phyloP scores from a whole-genome alignment of 2,113 vertebrate species.

The Microtus richardsoni region DNA sequence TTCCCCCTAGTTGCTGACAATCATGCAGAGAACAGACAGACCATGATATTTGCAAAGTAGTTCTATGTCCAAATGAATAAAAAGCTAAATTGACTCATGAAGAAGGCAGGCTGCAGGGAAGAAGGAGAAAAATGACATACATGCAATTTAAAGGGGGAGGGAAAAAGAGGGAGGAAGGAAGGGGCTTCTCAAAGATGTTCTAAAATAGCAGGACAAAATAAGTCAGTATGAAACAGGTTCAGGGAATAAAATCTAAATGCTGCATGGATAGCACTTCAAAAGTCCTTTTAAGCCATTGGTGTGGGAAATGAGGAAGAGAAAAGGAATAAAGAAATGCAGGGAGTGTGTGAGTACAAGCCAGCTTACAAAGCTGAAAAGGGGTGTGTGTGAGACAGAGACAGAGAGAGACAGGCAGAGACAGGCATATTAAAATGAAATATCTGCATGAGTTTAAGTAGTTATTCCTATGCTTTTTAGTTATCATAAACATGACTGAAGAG shows the following conservation, averaged over 20 bases:
- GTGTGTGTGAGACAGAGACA: neutral
- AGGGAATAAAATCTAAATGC: constrained; percentile 42
- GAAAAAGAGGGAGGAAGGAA: neutral
- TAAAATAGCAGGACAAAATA: neutral
- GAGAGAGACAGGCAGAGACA: too few relatives aligned
- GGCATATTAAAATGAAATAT: constrained; percentile 9
- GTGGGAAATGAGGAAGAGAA: neutral
- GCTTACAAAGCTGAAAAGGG: constrained; percentile 1
- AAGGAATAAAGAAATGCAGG: neutral
- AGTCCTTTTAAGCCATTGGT: neutral
- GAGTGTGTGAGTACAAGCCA: neutral
- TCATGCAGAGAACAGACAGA: constrained; percentile 30
- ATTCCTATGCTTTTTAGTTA: constrained; percentile 20
- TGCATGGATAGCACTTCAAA: neutral
- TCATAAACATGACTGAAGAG: neutral
- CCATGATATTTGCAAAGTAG: constrained; percentile 34
- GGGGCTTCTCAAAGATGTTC: constrained; percentile 4
- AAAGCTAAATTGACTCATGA: constrained; percentile 33
- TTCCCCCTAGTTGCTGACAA: constrained; percentile 22
- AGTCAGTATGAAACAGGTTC: neutral
- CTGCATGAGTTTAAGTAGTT: neutral
- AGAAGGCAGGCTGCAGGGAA: constrained; percentile 27
- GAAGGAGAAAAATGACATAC: neutral
- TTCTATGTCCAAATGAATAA: constrained; percentile 47
- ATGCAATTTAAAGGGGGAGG: constrained; percentile 32